Conservation (phyloP, 2,113 vertebrate species). For the Semicossyphus pulcher region DNA sequence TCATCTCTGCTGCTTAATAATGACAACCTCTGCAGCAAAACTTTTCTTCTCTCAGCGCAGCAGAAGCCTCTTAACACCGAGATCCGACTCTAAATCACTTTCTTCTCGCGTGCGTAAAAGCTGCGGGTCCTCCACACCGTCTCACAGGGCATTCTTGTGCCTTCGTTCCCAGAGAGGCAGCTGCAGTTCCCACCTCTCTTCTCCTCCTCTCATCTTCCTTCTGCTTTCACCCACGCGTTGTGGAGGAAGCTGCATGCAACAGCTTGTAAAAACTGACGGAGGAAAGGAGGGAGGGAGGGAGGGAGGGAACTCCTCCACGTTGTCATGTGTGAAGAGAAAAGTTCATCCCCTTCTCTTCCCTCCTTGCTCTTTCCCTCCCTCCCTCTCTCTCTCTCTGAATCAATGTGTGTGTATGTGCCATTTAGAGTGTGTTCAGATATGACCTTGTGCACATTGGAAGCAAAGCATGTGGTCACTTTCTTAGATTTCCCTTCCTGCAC, state of each 20-base stretch:
- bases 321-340: slow-evolving; percentile 20
- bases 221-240: slow-evolving; percentile 62
- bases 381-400: not conserved
- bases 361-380: not conserved
- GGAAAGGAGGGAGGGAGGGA: not conserved
- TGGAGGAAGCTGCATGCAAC: slow-evolving; percentile 56
- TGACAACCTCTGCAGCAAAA: slow-evolving; percentile 13
- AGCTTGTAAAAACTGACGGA: slow-evolving; percentile 63
- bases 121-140: slow-evolving; percentile 33
- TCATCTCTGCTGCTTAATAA: slow-evolving; percentile 71
- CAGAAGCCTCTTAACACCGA: not conserved
- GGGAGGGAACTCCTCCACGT: slow-evolving; percentile 65
- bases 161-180: slow-evolving; percentile 57
- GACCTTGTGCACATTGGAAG: not conserved
- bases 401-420: not conserved
- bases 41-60: slow-evolving; percentile 7
- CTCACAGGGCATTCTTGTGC: slow-evolving; percentile 63
- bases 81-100: slow-evolving; percentile 33
- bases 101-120: slow-evolving; percentile 33
- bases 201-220: slow-evolving; percentile 31
- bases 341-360: not conserved
- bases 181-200: slow-evolving; percentile 23
- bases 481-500: slow-evolving; percentile 31
- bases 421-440: not conserved
- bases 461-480: slow-evolving; percentile 44